Conservation (phyloP, 2,888 invertebrate species). For the Oscheius sp. region DNA sequence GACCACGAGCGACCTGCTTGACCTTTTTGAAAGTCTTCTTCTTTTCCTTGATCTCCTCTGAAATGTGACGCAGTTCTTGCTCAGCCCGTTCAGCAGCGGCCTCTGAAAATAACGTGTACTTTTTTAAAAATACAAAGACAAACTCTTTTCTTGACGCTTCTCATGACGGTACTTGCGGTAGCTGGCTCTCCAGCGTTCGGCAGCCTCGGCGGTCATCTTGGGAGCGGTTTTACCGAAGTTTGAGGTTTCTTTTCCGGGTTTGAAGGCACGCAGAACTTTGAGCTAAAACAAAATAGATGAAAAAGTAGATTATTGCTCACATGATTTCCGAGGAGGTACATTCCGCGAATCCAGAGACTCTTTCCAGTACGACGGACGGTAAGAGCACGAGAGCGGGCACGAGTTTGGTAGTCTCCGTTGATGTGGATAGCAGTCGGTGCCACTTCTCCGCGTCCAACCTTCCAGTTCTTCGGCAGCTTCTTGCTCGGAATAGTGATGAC, state of each 20-base stretch:
- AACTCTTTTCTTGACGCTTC: slow-evolving; percentile 67
- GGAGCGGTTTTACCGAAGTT: slow-evolving; percentile 69
- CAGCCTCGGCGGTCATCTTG: slow-evolving; percentile 70
- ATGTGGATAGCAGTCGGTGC: slow-evolving; percentile 56
- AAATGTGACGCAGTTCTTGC: slow-evolving; percentile 42
- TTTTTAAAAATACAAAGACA: slow-evolving; percentile 1
- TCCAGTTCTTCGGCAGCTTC: slow-evolving; percentile 67
- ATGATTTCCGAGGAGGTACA: slow-evolving; percentile 69
- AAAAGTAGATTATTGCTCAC: slow-evolving; percentile 24
- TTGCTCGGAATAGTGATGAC: slow-evolving; percentile 71
- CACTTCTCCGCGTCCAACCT: slow-evolving; percentile 55
- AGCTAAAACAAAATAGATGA: slow-evolving; percentile 43
- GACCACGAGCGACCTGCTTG: slow-evolving; percentile 55
- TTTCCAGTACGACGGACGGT: slow-evolving; percentile 56
- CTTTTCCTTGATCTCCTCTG: slow-evolving; percentile 58
- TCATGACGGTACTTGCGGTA: slow-evolving; percentile 70
- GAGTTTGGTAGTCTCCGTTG: slow-evolving; percentile 61
- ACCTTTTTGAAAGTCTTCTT: slow-evolving; percentile 62
- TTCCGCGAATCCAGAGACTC: slow-evolving; percentile 68
- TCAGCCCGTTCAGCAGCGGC: slow-evolving; percentile 56
- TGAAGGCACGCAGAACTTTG: slow-evolving; percentile 59
- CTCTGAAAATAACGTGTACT: slow-evolving; percentile 31
- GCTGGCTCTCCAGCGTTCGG: slow-evolving; percentile 69
- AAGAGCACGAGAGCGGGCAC: slow-evolving; percentile 55
- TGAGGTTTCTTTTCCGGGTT: slow-evolving; percentile 44